Conservation (phyloP, 2,113 vertebrate species). For the Aspiorhynchus laticeps region DNA sequence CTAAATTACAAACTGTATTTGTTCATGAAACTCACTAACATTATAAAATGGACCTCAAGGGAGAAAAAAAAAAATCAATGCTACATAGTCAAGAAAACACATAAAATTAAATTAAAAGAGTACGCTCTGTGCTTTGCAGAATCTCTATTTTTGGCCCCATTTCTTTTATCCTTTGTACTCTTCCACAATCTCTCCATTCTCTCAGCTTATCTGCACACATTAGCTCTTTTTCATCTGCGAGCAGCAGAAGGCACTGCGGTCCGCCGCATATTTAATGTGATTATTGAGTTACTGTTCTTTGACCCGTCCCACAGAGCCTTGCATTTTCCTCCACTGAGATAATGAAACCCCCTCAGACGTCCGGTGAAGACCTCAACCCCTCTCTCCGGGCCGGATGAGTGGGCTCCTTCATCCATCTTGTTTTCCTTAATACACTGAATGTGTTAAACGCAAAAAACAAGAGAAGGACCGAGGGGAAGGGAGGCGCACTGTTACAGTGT, state of each 20-base stretch:
- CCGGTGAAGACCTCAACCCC: slow-evolving; percentile 25
- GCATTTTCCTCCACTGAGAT: slow-evolving; percentile 38
- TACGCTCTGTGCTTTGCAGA: background rate
- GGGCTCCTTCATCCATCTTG: slow-evolving; percentile 28
- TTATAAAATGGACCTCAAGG: background rate
- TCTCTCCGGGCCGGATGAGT: slow-evolving; percentile 1
- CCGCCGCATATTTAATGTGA: slow-evolving; percentile 16
- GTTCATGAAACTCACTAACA: background rate
- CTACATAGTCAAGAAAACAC: background rate
- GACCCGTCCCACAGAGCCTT: slow-evolving; percentile 25
- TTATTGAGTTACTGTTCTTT: slow-evolving; percentile 33
- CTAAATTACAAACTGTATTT: background rate
- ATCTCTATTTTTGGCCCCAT: background rate
- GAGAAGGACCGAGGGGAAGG: slow-evolving; percentile 22
- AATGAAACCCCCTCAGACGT: background rate
- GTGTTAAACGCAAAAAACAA: slow-evolving; percentile 52
- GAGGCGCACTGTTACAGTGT: slow-evolving; percentile 61
- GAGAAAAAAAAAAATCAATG: background rate
- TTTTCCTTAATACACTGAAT: slow-evolving; percentile 55
- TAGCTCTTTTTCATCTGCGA: slow-evolving; percentile 10
- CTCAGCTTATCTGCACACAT: background rate
- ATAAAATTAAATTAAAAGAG: background rate
- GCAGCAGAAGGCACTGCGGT: background rate
- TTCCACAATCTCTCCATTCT: slow-evolving; percentile 29
- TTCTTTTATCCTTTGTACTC: slow-evolving; percentile 6